Evolutionary conservation across 2,113 vertebrate species (phyloP), one percentile per base, ranked within the genome.

Genomic region (Microtus richardsoni): DNA sequence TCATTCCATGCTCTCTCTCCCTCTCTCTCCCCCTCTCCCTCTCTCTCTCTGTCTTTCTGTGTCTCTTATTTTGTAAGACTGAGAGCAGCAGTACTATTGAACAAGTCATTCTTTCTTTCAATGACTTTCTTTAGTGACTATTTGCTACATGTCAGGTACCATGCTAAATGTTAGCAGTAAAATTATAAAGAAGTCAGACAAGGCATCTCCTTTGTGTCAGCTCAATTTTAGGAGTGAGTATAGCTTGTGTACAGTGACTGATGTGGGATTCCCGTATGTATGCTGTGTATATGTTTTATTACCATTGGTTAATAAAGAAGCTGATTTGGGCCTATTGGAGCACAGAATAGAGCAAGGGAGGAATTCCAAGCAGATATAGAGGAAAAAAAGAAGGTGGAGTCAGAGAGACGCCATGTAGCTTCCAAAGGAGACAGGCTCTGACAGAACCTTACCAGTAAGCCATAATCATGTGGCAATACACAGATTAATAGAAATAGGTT

Each of bases 91-190:
- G 89, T 68, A 89, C 89, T 89, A 89, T 87, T 1, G 2, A 91
- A 84, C 41, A 36, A 60, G 49, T 85, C 66, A 70, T 94, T 91
- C 41, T 75, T 88, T 66, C 89, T 96, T 88, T 93, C 79, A 73
- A 49, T 44, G 41, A 94, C 86, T 80, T 52, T 52, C 90, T 41
- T 70, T 94, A 89, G 47, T 92, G 74, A 58, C 52, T 94, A 68
- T 89, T 96, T 96, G 62, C 41, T 41, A 26, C 5, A 11, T 58
- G n/a, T 66, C 80, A 90, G 71, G 49, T n/a, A 39, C 68, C 64
- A 11, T 44, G 88, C 66, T 85, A 73, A 86, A 21, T 68, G 62
- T 52, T 89, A 13, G 26, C 54, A 95, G 22, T 47, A 89, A 96
- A 84, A 91, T n/a, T 21, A 17, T 41, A 85, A 96, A 39, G 19